These are phyloP conservation scores for Nannoperca australis DNA, from an alignment of 2,797 vertebrate genomes.

Conservation along the genomic window DNA sequence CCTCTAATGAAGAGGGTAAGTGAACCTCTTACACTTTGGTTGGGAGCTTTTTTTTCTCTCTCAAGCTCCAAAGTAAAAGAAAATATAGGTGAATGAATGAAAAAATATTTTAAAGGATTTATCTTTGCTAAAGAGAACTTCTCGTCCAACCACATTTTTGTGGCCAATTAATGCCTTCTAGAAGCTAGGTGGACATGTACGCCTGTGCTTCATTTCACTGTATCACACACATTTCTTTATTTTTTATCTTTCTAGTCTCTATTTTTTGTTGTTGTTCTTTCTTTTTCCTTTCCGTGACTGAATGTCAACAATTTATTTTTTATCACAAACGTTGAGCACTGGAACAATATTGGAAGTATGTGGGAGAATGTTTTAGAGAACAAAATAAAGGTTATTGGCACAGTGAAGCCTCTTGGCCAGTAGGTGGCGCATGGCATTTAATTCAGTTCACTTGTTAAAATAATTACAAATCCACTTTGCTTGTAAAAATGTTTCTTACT, in stretches of 20 bases:
- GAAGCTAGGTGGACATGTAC: background rate
- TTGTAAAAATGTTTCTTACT: background rate
- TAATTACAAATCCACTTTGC: background rate
- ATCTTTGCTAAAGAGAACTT: background rate
- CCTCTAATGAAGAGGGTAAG: conserved; percentile 86
- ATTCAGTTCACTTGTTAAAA: background rate
- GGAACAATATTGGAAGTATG: background rate
- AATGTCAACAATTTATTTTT: background rate
- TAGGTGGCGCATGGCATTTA: conserved; percentile 25
- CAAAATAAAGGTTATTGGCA: background rate
- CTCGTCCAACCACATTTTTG: background rate
- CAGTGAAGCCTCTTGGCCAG: conserved; percentile 16
- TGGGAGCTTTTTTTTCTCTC: conserved; percentile 4
- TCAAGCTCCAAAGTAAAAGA: background rate
- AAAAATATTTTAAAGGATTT: background rate
- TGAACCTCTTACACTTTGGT: background rate
- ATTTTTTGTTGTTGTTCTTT: background rate
- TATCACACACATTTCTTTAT: too few species aligned
- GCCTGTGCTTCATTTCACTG: background rate
- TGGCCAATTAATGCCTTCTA: background rate
- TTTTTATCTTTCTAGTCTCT: background rate
- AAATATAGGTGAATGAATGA: background rate
- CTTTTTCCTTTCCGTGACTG: background rate
- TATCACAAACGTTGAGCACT: background rate
- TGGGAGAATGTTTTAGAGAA: background rate